Conservation (phyloP, 2,113 vertebrate species). For the Origma solitaria region DNA sequence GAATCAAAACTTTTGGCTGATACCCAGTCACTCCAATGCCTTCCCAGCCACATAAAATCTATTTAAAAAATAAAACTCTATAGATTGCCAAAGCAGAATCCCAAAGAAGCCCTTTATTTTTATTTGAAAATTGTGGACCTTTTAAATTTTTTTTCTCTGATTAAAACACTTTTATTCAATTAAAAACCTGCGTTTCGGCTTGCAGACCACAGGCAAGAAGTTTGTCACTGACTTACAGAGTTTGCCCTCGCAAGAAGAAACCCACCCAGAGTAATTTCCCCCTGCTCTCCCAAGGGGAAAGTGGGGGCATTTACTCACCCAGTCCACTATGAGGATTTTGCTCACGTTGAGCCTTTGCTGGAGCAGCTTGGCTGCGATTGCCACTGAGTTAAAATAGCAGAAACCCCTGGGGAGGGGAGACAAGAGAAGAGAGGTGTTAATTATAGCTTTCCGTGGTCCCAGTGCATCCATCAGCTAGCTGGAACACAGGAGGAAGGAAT, state of each 20-base stretch:
- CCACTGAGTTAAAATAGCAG: conserved; percentile 98
- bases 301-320: conserved; percentile 79
- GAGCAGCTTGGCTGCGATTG: conserved; percentile 92
- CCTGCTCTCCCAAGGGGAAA: not conserved
- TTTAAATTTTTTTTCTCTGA: not conserved
- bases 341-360: conserved; percentile 93
- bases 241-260: not conserved
- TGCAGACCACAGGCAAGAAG: not conserved
- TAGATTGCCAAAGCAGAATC: not conserved
- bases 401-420: conserved; percentile 85
- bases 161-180: not conserved
- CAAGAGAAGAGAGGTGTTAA: not conserved
- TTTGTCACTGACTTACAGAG: not conserved
- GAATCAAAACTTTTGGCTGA: not conserved
- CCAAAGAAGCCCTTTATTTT: not conserved
- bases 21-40: not conserved
- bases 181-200: not conserved
- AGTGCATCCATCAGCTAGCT: not conserved
- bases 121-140: not conserved
- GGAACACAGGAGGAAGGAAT: not conserved
- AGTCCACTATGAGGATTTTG: conserved; percentile 97
- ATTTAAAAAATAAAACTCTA: not conserved
- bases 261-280: not conserved
- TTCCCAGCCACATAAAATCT: not conserved
- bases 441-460: not conserved